Evolutionary conservation across 2,797 vertebrate genomes (phyloP), one percentile per base, ranked within the genome.

Genomic region (Crenichthys baileyi): DNA sequence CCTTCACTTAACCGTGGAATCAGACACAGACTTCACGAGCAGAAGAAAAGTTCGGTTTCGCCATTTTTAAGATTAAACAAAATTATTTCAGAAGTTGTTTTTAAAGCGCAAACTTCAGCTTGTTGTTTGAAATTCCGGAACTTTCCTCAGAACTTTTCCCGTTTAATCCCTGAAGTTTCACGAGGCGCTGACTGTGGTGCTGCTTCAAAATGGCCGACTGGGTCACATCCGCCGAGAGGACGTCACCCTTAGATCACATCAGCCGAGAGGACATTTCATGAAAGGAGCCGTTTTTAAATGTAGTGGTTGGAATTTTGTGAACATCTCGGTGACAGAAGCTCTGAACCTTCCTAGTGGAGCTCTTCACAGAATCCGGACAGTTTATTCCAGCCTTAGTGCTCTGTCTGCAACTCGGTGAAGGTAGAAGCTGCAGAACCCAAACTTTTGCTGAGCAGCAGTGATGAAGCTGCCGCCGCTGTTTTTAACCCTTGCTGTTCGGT

Each of bases 171-270:
- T 36, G 60, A 36, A 31, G 18, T 53, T 76, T 12, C 6, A 24
- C 29, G 67, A 77, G 88, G 85, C 92, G 94, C 94, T 95, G 94
- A 77, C 84, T 50, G 85, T 95, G 94, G 92, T 93, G 93, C 93
- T 94, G 96, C 94, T 95, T 93, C 95, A 97, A 97, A 97, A 97
- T 97, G 97, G 97, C 96, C 95, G 96, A 93, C 78, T 13, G 29
- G 50, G 41, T 72, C 56, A 18, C 44, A 50, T 77, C 60, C 4
- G 56, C 53, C 11, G 72, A 6, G 4, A 26, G 29, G 8, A 68
- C 22, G 31, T 31, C 41, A 6, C 4, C 20, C 20, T 41, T 15
- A 44, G 63, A 51, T 72, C 56, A 18, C 41, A 50, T 77, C 60
- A 9, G 55, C 53, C 11, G 72, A 5, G 4, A 26, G 29, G 8